Conservation (phyloP, 2,888 invertebrate genomes). For the Drosophila histrio region DNA sequence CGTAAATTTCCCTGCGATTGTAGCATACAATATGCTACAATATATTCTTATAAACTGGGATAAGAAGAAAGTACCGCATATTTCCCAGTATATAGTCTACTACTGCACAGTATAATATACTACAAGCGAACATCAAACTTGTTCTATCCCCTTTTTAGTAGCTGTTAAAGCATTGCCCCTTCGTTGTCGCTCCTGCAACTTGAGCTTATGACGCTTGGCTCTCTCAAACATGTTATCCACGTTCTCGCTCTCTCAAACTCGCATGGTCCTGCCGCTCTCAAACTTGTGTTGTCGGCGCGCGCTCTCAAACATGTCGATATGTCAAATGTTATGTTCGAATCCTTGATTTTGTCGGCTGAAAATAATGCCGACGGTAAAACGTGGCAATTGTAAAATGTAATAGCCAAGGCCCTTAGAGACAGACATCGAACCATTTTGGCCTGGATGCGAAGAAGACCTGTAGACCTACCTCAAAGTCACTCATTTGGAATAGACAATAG, state of each 20-base stretch:
- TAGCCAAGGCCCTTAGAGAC: slow-evolving; percentile 21
- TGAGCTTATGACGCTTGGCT: background rate
- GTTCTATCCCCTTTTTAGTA: slow-evolving; percentile 6
- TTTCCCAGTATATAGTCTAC: slow-evolving; percentile 2
- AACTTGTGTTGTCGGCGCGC: background rate
- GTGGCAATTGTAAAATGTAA: slow-evolving; percentile 30
- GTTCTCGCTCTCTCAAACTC: slow-evolving; percentile 29
- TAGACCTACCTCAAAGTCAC: slow-evolving; percentile 72
- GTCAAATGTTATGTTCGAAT: slow-evolving; percentile 25
- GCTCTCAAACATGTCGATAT: slow-evolving; percentile 35
- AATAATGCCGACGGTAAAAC: slow-evolving; percentile 40
- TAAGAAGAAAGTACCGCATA: background rate
- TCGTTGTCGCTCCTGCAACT: slow-evolving; percentile 16
- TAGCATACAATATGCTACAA: background rate
- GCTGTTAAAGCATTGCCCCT: background rate
- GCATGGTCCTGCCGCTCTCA: slow-evolving; percentile 16
- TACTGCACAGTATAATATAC: background rate
- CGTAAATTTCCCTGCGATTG: background rate
- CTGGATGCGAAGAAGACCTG: background rate
- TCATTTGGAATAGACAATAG: slow-evolving; percentile 70
- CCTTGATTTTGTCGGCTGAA: slow-evolving; percentile 14
- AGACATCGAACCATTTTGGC: slow-evolving; percentile 13
- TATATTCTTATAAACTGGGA: background rate
- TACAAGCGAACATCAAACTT: background rate
- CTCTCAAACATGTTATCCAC: slow-evolving; percentile 15